Evolutionary conservation across 2,797 vertebrate genomes (phyloP), one percentile per base, ranked within the genome.

Genomic region (Syngnathus rostellatus): DNA sequence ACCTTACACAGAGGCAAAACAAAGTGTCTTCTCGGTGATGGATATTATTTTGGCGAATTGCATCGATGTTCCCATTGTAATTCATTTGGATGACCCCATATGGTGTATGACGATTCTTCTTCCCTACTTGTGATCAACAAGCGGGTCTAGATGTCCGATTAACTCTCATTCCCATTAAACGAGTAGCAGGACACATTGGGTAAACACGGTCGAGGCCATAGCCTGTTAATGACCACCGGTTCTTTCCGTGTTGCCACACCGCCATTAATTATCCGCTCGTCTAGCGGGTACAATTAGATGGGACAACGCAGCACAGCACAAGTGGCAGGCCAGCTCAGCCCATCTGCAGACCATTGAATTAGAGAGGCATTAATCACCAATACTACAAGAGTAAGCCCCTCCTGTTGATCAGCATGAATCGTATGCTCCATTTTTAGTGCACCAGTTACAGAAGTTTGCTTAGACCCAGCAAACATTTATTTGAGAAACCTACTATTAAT

Each of bases 231-330:
- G 63, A 38, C 60, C 37, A 5, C 48, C 17, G 63, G 63, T 39
- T 37, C 37, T 39, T 50, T 53, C 7, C 1, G 21, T 45, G 63
- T 39, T 21, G 48, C 63, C 48, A 17, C 45, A 39, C 46, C 31
- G 9, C 45, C 62, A 40, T 53, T 64, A 41, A 64, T 64, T 53
- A 64, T 64, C 37, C 3, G 61, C n/a, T 63, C 41, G 6, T 63
- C 40, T 31, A 46, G 61, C 31, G 25, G 41, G n/a, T 11, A 64
- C 12, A 37, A 54, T 64, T 39, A 54, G 63, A 53, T 23, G 17
- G 50, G 45, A 14, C 23, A 50, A 48, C 16, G 37, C 63, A 21
- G 39, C 25, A 38, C 48, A 54, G 38, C 41, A 63, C 48, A 62
- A 14, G 41, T 25, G 10, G 60, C 40, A 23, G 40, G n/a, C 40